These are phyloP conservation scores for Notospermus geniculatus DNA, from an alignment of 1,140 invertebrate species.

Conservation along the genomic window DNA sequence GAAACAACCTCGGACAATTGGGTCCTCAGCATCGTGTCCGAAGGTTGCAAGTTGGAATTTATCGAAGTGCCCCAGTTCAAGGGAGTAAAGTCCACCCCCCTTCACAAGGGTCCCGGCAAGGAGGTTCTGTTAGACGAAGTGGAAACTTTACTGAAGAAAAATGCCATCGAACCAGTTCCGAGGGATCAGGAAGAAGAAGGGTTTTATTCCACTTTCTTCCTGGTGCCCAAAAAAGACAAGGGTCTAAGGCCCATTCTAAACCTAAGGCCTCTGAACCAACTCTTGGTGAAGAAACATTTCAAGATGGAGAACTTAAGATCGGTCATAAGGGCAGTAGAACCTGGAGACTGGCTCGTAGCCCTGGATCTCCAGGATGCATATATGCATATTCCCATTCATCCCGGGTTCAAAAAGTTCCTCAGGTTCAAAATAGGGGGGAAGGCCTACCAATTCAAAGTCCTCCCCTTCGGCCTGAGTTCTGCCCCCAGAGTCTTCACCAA, in stretches of 20 bases:
- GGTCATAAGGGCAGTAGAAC: slow-evolving; percentile 22
- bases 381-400: slow-evolving; percentile 22
- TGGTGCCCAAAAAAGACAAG: slow-evolving; percentile 22
- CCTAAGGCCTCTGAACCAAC: slow-evolving; percentile 17
- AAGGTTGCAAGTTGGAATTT: slow-evolving; percentile 20
- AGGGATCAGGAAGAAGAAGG: slow-evolving; percentile 14
- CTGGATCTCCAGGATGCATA: slow-evolving; percentile 27
- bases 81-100: slow-evolving; percentile 7
- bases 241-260: slow-evolving; percentile 20
- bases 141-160: slow-evolving; percentile 16
- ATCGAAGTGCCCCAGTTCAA: slow-evolving; percentile 6
- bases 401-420: slow-evolving; percentile 18
- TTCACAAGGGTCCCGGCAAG: slow-evolving; percentile 10
- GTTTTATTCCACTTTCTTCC: no score
- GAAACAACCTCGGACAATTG: slow-evolving; percentile 16
- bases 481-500: slow-evolving; percentile 18
- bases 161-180: slow-evolving; percentile 15
- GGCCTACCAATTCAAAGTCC: slow-evolving; percentile 16
- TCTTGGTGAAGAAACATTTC: slow-evolving; percentile 21
- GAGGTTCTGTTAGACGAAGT: slow-evolving; percentile 21
- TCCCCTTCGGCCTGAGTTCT: slow-evolving; percentile 16
- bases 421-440: slow-evolving; percentile 17
- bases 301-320: slow-evolving; percentile 25
- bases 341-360: slow-evolving; percentile 23
- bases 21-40: slow-evolving; percentile 14